Conservation (phyloP, 1,140 invertebrate species). For the Argopecten irradians region DNA sequence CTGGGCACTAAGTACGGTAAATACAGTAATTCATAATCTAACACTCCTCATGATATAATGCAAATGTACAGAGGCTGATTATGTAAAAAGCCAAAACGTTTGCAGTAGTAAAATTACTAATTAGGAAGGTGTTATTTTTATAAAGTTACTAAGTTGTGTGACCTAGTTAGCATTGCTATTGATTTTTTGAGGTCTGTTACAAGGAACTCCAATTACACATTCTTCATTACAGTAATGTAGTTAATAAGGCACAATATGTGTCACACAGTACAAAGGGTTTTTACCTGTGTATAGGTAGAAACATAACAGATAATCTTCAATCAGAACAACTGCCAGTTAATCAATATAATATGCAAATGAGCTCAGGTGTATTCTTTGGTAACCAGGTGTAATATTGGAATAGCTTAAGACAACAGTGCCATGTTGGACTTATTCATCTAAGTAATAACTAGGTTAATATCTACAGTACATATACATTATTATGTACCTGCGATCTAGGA, state of each 20-base stretch:
- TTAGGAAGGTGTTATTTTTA: too few species aligned
- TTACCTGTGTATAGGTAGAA: neutral
- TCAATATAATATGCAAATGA: slow-evolving; percentile 19
- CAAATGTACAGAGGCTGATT: too few species aligned
- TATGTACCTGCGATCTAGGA: neutral
- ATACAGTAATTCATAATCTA: too few species aligned
- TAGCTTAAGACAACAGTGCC: neutral
- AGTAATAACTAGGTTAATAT: neutral
- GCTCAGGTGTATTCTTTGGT: neutral
- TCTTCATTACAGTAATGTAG: too few species aligned
- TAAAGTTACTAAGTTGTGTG: too few species aligned
- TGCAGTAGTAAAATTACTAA: too few species aligned
- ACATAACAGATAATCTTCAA: neutral
- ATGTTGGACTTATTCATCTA: neutral
- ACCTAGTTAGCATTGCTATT: too few species aligned
- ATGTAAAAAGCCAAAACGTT: too few species aligned
- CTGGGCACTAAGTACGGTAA: too few species aligned
- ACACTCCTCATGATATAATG: too few species aligned
- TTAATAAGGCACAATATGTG: neutral
- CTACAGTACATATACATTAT: slow-evolving; percentile 1
- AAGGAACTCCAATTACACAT: too few species aligned
- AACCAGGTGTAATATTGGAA: slow-evolving; percentile 11
- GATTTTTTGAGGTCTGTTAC: too few species aligned
- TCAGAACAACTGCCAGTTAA: slow-evolving; percentile 7
- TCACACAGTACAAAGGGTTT: neutral